phyloP scores from a whole-genome alignment of 2,797 vertebrate genomes.

The Falco peregrinus region DNA sequence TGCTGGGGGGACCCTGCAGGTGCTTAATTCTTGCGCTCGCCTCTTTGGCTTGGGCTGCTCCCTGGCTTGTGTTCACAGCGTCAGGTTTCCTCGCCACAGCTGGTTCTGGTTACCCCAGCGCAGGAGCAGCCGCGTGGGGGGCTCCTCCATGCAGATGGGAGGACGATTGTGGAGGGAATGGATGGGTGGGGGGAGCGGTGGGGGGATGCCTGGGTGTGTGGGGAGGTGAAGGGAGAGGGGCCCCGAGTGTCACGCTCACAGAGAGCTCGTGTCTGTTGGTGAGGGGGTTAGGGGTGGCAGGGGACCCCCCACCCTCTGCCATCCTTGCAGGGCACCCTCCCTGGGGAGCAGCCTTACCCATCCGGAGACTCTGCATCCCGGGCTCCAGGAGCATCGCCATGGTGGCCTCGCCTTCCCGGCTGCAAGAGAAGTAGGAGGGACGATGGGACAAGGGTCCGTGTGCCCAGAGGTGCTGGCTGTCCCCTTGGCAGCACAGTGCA shows the following conservation, averaged over 20 bases:
- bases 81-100: background rate
- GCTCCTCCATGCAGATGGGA: background rate
- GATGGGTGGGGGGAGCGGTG: background rate
- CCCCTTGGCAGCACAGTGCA: rapidly evolving
- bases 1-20: too few relatives aligned
- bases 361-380: slow-evolving; percentile 70
- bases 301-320: background rate
- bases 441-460: rapidly evolving
- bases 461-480: rapidly evolving
- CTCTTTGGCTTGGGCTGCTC: background rate
- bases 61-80: background rate
- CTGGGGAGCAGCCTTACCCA: slow-evolving; percentile 68
- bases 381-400: slow-evolving; percentile 79
- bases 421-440: background rate
- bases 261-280: background rate
- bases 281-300: background rate
- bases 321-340: rapidly evolving
- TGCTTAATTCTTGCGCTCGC: rapidly evolving
- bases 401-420: background rate
- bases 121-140: background rate
- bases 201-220: background rate
- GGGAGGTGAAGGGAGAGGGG: background rate
- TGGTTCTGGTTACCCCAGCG: background rate
- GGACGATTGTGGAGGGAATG: rapidly evolving
- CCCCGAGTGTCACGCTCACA: background rate